Percentiles rank a stretch among this genome's conserved stretches.
Conservation (phyloP, 2,797 vertebrate species). For the Mormyrops attenuatus region DNA sequence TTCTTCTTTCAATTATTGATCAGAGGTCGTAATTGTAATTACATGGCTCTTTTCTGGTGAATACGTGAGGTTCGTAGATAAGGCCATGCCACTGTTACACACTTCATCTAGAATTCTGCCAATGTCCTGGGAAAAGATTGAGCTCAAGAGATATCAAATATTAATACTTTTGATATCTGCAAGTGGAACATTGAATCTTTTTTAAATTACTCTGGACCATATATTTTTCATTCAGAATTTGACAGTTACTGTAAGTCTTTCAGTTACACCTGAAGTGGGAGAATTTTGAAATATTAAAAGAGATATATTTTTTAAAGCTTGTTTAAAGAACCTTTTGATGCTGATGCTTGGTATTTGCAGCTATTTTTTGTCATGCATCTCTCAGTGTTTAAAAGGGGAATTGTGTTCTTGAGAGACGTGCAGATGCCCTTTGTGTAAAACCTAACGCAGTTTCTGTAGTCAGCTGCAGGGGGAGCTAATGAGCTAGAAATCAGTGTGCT, state of each 20-base stretch:
- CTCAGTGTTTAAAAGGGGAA: background rate
- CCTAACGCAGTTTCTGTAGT: background rate
- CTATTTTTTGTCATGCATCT: constrained; percentile 24
- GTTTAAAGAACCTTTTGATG: constrained; percentile 25
- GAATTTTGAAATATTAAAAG: constrained; percentile 36
- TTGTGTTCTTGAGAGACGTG: constrained; percentile 1
- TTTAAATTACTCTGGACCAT: constrained; percentile 41
- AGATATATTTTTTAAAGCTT: constrained; percentile 44
- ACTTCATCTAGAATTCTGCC: constrained; percentile 34
- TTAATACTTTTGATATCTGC: constrained; percentile 29
- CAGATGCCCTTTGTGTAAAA: background rate
- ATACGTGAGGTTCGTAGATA: constrained; percentile 21
- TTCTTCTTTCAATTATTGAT: constrained; percentile 26
- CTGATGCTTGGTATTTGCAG: background rate
- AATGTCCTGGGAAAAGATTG: constrained; percentile 20
- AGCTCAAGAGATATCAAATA: constrained; percentile 37
- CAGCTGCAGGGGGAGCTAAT: constrained; percentile 63
- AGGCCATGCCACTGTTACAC: background rate
- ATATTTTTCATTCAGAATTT: constrained; percentile 40
- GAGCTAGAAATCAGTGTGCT: constrained; percentile 45
- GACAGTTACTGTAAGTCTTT: constrained; percentile 38
- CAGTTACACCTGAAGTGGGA: background rate
- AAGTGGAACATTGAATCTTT: constrained; percentile 34
- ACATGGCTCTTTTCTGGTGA: constrained; percentile 16
- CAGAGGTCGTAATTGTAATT: constrained; percentile 27